phyloP scores from a whole-genome alignment of 2,797 vertebrate genomes.

The Eurystomus glaucurus region DNA sequence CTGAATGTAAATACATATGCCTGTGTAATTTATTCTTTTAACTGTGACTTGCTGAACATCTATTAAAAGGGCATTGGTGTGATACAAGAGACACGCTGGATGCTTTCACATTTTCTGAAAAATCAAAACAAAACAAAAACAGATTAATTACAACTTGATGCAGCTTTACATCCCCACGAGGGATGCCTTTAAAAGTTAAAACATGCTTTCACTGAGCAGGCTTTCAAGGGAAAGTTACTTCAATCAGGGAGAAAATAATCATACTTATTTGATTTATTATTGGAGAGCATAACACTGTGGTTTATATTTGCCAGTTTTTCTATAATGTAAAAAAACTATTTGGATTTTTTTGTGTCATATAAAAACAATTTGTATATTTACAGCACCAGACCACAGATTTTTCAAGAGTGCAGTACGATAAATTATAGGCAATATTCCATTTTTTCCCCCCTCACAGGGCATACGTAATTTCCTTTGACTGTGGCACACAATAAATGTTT shows the following conservation, averaged over 20 bases:
- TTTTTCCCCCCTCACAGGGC: neutral
- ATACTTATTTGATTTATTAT: constrained; percentile 38
- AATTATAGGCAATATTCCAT: neutral
- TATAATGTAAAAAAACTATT: neutral
- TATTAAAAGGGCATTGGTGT: neutral
- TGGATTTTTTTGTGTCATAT: constrained; percentile 21
- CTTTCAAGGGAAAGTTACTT: constrained; percentile 46
- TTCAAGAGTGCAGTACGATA: constrained; percentile 16
- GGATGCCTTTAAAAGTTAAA: constrained; percentile 51
- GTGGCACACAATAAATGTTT: constrained; percentile 24
- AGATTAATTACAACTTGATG: constrained; percentile 28
- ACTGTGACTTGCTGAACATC: neutral
- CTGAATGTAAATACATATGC: neutral
- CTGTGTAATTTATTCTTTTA: neutral
- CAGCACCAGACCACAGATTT: constrained; percentile 33
- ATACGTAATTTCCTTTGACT: constrained; percentile 35
- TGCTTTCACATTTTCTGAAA: constrained; percentile 21
- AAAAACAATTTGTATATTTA: constrained; percentile 42
- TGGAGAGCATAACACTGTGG: neutral
- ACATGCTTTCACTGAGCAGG: constrained; percentile 2
- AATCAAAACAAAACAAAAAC: neutral
- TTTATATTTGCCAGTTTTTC: constrained; percentile 27
- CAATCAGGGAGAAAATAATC: neutral
- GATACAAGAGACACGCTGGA: neutral
- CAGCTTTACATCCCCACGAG: neutral